These are phyloP conservation scores for Tridacna gigas DNA, from an alignment of 2,888 invertebrate genomes.

Conservation along the genomic window DNA sequence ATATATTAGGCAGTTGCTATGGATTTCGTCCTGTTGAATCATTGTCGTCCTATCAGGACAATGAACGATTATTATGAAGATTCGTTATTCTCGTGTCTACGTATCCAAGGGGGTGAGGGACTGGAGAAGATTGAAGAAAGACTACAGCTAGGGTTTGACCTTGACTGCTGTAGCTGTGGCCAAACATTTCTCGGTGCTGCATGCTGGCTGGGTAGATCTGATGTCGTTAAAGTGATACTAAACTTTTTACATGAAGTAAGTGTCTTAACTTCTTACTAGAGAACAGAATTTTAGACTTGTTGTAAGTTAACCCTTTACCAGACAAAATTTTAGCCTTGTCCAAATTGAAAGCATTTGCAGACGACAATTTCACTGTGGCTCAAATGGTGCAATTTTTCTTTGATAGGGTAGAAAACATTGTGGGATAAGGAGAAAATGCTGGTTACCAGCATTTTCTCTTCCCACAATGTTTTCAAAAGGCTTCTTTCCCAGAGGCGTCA, in stretches of 20 bases:
- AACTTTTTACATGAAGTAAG: constrained; percentile 50
- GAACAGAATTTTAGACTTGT: neutral
- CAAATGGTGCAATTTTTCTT: neutral
- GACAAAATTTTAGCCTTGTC: neutral
- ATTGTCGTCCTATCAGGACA: constrained; percentile 36
- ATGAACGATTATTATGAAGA: constrained; percentile 50
- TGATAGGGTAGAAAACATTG: neutral
- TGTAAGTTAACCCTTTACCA: neutral
- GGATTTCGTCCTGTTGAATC: constrained; percentile 43
- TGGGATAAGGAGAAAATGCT: neutral
- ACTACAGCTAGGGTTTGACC: constrained; percentile 59
- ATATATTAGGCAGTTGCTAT: constrained; percentile 17
- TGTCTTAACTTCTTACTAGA: neutral
- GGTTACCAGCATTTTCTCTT: constrained; percentile 2
- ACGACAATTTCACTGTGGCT: neutral
- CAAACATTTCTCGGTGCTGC: constrained; percentile 71
- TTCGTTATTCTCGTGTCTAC: constrained; percentile 53
- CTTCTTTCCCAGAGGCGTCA: neutral
- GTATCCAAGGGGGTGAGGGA: constrained; percentile 53
- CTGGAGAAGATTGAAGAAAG: constrained; percentile 47
- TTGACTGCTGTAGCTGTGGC: constrained; percentile 55
- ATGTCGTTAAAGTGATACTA: constrained; percentile 58
- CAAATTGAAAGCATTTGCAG: neutral
- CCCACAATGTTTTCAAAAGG: neutral
- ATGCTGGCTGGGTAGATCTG: constrained; percentile 64